phyloP scores from a whole-genome alignment of 2,113 vertebrate species.

The Xiphophorus couchianus region DNA sequence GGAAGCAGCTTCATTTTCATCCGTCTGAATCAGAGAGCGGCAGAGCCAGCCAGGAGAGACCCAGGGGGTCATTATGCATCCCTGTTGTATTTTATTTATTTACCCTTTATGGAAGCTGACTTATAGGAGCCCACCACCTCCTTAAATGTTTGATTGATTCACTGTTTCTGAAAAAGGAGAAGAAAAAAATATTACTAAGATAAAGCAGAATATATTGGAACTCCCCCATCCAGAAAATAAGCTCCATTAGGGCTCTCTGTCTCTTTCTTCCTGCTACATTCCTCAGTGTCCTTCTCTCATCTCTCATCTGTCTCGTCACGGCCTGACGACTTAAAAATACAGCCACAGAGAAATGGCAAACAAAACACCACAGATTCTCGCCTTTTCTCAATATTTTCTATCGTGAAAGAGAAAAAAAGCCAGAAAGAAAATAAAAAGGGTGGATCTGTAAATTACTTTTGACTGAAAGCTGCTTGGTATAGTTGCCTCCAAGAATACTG shows the following conservation, averaged over 20 bases:
- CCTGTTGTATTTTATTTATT: conserved; percentile 73
- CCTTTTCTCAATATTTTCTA: conserved; percentile 15
- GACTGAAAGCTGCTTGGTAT: conserved; percentile 63
- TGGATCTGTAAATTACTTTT: conserved; percentile 63
- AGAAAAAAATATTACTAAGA: conserved; percentile 71
- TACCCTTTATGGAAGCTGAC: conserved; percentile 64
- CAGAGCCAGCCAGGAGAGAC: conserved; percentile 50
- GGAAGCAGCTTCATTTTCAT: conserved; percentile 59
- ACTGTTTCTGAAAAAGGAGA: conserved; percentile 66
- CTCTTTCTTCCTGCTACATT: conserved; percentile 29
- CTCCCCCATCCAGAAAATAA: conserved; percentile 82
- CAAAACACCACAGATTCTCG: conserved; percentile 33
- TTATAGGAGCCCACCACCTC: conserved; percentile 64
- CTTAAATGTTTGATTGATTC: conserved; percentile 80
- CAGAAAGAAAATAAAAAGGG: conserved; percentile 12
- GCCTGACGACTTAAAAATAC: conserved; percentile 73
- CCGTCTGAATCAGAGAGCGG: conserved; percentile 47
- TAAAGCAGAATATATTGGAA: conserved; percentile 77
- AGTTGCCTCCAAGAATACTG: conserved; percentile 67
- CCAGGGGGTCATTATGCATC: conserved; percentile 64
- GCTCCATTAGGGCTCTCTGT: conserved; percentile 72
- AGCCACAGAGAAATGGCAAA: conserved; percentile 59
- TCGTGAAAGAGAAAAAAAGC: conserved; percentile 6
- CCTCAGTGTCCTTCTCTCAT: conserved; percentile 42
- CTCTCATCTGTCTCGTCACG: conserved; percentile 72